Evolutionary conservation across 1,140 invertebrate genomes (phyloP), one percentile per base, ranked within the genome.

Genomic region (Lordiphosa clarofinis): DNA sequence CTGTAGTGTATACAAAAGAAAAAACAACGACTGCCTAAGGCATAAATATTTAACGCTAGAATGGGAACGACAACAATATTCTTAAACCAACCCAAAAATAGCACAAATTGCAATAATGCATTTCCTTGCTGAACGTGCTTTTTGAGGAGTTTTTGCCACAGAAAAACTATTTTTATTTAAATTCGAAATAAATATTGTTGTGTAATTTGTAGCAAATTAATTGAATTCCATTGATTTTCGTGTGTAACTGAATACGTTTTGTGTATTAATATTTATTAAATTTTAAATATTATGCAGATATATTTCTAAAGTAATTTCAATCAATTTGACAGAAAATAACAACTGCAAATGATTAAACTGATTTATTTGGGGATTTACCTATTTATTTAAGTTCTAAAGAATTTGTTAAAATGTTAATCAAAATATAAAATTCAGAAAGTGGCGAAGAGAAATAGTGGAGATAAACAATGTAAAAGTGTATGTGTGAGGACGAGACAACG

Each of bases 101-200:
- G 48, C 38, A 54, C 37, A 42, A 55, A 57, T 57, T 56, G 56
- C 56, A 68, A 52, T 28, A 58, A 50, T 55, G 47, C 48, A 44
- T 50, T 48, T 38, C 36, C 37, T 33, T 38, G 24, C 35, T 44
- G 66, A 40, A 49, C 75, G 76, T 81, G 76, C 72, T 48, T 42
- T 21, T 75, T 53, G 24, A 40, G 35, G 38, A 42, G 11, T 60
- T 67, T 61, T 60, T 39, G 6, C 7, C 4, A 8, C 31, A 11
- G 6, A 7, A 8, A 48, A 24, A 33, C 36, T n/a, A 52, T 47
- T 39, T 49, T 42, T 11, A 56, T 35, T 15, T 31, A 11, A 38
- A 7, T 44, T 1, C 28, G 4, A 40, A 11, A 4, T 38, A 4
- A 35, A 15, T 1, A 15, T 50, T 42, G 2, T 28, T 10, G 6